phyloP scores from a whole-genome alignment of 2,113 vertebrate genomes.

The Proterorhinus semilunaris region DNA sequence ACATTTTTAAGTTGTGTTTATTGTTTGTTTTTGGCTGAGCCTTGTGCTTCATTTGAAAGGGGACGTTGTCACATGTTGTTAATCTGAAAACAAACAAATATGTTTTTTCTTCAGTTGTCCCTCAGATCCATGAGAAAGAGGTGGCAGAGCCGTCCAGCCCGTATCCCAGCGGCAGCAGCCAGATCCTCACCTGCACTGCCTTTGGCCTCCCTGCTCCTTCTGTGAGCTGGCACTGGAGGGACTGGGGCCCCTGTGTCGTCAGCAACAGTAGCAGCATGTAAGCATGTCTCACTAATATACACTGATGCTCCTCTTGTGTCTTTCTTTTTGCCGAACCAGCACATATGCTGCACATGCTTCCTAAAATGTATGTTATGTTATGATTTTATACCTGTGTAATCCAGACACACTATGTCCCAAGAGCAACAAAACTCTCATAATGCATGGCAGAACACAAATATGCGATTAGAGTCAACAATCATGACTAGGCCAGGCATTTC shows the following conservation, averaged over 20 bases:
- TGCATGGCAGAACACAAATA: no score
- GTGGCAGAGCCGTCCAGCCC: conserved; percentile 86
- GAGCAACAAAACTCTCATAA: no score
- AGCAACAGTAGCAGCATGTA: conserved; percentile 83
- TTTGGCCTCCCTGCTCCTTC: conserved; percentile 84
- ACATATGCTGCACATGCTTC: no score
- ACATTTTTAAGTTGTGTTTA: no score
- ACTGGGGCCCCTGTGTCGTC: conserved; percentile 89
- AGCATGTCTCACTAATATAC: conserved; percentile 49
- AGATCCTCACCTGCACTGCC: conserved; percentile 90
- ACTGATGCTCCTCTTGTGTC: no score
- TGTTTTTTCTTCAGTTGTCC: conserved; percentile 78
- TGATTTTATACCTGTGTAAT: no score
- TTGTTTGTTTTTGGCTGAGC: no score
- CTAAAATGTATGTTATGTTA: no score
- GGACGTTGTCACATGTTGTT: neutral
- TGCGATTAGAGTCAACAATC: no score
- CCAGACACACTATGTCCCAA: no score
- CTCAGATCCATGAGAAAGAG: conserved; percentile 94
- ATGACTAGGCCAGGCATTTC: no score
- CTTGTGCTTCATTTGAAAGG: neutral
- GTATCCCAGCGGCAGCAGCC: conserved; percentile 87
- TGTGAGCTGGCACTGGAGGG: conserved; percentile 93
- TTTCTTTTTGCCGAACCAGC: no score
- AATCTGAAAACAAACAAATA: neutral